Evolutionary conservation across 2,888 invertebrate genomes (phyloP).

Genomic region (Drosophila kambysellisi): DNA sequence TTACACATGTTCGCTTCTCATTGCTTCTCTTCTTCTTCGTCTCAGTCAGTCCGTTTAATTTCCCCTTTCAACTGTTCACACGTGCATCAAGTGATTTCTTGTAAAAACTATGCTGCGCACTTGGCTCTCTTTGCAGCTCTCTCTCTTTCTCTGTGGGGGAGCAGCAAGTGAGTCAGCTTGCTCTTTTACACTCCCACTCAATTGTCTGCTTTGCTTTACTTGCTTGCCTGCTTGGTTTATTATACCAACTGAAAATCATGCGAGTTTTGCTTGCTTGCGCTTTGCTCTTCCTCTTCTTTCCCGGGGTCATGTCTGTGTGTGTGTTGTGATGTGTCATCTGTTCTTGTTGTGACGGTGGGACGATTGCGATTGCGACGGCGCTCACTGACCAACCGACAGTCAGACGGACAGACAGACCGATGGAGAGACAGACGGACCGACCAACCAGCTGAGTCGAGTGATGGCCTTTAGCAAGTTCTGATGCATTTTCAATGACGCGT

Average conservation of each 20-base stretch:
- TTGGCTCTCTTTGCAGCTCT: constrained; percentile 39
- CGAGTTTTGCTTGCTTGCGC: constrained; percentile 58
- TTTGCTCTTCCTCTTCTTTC: constrained; percentile 29
- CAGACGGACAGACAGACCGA: background rate
- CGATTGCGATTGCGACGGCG: constrained; percentile 18
- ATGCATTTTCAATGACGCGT: constrained; percentile 27
- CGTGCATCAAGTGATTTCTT: constrained; percentile 51
- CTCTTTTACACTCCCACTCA: constrained; percentile 46
- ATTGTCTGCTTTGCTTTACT: constrained; percentile 18
- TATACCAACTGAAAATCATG: constrained; percentile 83
- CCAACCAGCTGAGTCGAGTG: constrained; percentile 46
- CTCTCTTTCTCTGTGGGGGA: background rate
- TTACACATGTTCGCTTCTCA: background rate
- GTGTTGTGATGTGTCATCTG: constrained; percentile 61
- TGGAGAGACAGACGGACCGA: background rate
- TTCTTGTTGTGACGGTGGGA: constrained; percentile 23
- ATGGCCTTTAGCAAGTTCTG: constrained; percentile 12
- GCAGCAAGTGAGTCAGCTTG: constrained; percentile 32
- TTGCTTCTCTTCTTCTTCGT: background rate
- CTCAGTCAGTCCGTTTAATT: constrained; percentile 14
- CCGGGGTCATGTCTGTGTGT: constrained; percentile 53
- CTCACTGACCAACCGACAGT: constrained; percentile 21
- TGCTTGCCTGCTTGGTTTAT: constrained; percentile 45
- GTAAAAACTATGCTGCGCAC: constrained; percentile 55
- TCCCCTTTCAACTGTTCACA: constrained; percentile 34